Percentiles rank a stretch among this genome's conserved stretches.
phyloP scores from a whole-genome alignment of 2,797 vertebrate genomes.

The Sebastes minor region DNA sequence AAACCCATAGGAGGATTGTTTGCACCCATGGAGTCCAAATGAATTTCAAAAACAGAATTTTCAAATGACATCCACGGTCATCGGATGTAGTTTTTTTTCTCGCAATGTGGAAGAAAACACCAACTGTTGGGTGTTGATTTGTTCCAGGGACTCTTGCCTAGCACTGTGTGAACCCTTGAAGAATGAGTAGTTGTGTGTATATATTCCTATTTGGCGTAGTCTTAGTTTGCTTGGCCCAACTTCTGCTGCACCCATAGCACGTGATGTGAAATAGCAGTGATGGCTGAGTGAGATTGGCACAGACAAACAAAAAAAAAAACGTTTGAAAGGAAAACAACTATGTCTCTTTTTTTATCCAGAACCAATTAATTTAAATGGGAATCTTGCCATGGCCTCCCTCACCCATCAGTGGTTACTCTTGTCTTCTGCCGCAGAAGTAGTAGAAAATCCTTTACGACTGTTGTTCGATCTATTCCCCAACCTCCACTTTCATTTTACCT shows the following conservation, averaged over 20 bases:
- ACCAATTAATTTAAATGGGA: conserved; percentile 65
- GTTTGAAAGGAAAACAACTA: conserved; percentile 40
- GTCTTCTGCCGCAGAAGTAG: conserved; percentile 72
- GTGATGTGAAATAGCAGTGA: conserved; percentile 79
- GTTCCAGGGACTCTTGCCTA: conserved; percentile 60
- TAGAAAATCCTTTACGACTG: conserved; percentile 67
- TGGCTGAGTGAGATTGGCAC: conserved; percentile 82
- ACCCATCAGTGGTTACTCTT: conserved; percentile 77
- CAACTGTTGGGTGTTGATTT: conserved; percentile 60
- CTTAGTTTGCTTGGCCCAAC: conserved; percentile 74
- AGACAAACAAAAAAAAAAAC: conserved; percentile 8
- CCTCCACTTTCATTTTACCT: conserved; percentile 74
- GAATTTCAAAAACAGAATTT: conserved; percentile 63
- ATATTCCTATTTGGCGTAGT: conserved; percentile 58
- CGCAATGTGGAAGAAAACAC: conserved; percentile 60
- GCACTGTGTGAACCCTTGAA: conserved; percentile 42
- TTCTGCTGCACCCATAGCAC: conserved; percentile 74
- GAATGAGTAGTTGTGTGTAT: conserved; percentile 57
- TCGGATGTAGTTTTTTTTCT: conserved; percentile 42
- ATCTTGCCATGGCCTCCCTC: conserved; percentile 76
- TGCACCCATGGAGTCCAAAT: conserved; percentile 75
- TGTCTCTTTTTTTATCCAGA: conserved; percentile 53
- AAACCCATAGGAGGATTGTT: conserved; percentile 76
- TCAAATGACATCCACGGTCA: conserved; percentile 62
- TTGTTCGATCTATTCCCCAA: conserved; percentile 65